Base-by-base conservation (phyloP, 1,140 invertebrate species). In the Scaptomyza hsui region DNA sequence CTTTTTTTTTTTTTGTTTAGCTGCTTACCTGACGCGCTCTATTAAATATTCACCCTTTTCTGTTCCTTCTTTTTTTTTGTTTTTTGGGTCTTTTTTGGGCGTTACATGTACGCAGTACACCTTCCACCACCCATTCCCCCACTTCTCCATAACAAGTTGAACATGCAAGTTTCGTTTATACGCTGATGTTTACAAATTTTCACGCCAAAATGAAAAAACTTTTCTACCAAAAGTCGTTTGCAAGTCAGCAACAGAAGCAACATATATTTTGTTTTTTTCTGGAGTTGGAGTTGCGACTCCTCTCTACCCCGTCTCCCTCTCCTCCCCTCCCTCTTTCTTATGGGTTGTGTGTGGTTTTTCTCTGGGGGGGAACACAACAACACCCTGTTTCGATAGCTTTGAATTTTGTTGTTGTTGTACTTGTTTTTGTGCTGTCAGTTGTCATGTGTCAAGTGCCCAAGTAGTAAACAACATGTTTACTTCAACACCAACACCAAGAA, bases 101-200 rank as follows among this genome's bases (percentile, higher is more conserved):
- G 49, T 47, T 29, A 45, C 26, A 7, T 37, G 26, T 35, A 15
- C 55, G 48, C 37, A 18, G 18, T 15, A 42, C 35, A 52, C 29
- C 29, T 41, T 41, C 47, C 32, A 13, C 19, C 16, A 6, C 6
- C 13, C 45, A 37, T 3, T n/a, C 13, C 19, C 6, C 47, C 35
- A n/a, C n/a, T n/a, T n/a, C n/a, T n/a, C 45, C 29, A 6, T 49
- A 51, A 18, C 41, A 26, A 37, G 37, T 45, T 53, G 32, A 60
- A 55, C 77, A 70, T 78, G 70, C 62, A 75, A 82, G 62, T 83
- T 83, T 72, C 75, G 67, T 75, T 83, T 78, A 78, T 80, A 55
- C 81, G 78, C 80, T 85, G 80, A 85, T 85, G 80, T 86, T 85
- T 89, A 86, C 82, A 86, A 86, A 86, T 86, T 86, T 86, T 82